Evolutionary conservation across 2,113 vertebrate genomes (phyloP).

Genomic region (Ptychochromis oligacanthus): DNA sequence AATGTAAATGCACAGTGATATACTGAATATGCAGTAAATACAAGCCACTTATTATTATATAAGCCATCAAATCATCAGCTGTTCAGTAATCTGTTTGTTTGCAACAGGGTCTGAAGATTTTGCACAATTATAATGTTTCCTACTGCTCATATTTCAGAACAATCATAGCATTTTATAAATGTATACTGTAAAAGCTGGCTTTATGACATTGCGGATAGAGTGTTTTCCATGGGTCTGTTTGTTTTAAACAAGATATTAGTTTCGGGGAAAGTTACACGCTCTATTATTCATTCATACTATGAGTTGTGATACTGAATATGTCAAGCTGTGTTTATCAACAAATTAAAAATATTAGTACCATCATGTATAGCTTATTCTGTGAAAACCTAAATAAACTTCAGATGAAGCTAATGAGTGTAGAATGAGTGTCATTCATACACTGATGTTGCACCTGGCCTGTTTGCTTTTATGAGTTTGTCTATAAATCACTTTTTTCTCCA

Average conservation of each 20-base stretch:
- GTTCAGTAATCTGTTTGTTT: conserved; percentile 69
- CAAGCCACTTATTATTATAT: conserved; percentile 66
- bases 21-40: conserved; percentile 68
- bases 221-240: conserved; percentile 54
- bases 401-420: conserved; percentile 51
- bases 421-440: conserved; percentile 28
- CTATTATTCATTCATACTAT: conserved; percentile 71
- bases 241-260: conserved; percentile 59
- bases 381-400: conserved; percentile 75
- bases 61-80: conserved; percentile 68
- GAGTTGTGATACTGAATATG: conserved; percentile 72
- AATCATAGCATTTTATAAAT: conserved; percentile 56
- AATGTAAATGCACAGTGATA: conserved; percentile 66
- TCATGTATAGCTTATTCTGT: conserved; percentile 76
- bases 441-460: conserved; percentile 21
- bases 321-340: conserved; percentile 71
- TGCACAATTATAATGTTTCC: conserved; percentile 69
- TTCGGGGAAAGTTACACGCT: conserved; percentile 59
- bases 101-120: conserved; percentile 72
- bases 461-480: neutral
- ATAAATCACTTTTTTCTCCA: neutral
- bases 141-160: conserved; percentile 62
- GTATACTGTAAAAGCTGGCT: conserved; percentile 58
- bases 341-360: conserved; percentile 68
- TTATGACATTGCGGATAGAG: conserved; percentile 40